Evolutionary conservation across 2,113 vertebrate genomes (phyloP).

Genomic region (Amphiprion percula): DNA sequence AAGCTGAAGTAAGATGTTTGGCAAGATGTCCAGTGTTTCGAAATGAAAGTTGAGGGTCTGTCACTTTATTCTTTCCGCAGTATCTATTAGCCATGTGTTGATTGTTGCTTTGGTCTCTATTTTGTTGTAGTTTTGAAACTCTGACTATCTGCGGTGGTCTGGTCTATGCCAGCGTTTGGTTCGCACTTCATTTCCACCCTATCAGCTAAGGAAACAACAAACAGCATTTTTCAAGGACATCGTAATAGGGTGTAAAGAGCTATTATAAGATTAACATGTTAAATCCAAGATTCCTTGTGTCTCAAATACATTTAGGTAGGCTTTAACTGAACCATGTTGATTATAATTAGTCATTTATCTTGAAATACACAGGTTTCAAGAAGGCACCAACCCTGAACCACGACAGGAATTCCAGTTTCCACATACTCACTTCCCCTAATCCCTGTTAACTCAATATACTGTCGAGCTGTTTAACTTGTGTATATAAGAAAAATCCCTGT

Average conservation of each 20-base stretch:
- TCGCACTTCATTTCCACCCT: conserved; percentile 15
- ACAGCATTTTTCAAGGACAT: conserved; percentile 2
- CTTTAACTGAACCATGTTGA: not conserved
- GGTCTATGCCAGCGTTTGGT: conserved; percentile 27
- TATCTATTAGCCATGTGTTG: conserved; percentile 49
- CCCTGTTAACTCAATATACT: conserved; percentile 42
- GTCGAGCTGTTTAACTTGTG: conserved; percentile 54
- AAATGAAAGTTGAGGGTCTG: conserved; percentile 62
- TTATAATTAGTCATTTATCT: conserved; percentile 17
- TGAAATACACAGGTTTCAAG: conserved; percentile 9
- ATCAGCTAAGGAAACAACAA: conserved; percentile 9
- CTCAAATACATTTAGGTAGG: not conserved
- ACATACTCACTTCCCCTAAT: conserved; percentile 12
- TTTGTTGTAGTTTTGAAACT: conserved; percentile 17
- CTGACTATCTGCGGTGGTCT: conserved; percentile 2
- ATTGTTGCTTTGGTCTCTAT: conserved; percentile 31
- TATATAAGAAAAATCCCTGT: conserved; percentile 49
- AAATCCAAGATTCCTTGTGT: conserved; percentile 13
- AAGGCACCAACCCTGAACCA: conserved; percentile 4
- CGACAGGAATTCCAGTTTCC: conserved; percentile 13
- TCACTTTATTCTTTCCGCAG: conserved; percentile 56
- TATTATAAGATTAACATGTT: conserved; percentile 17
- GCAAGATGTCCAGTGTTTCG: conserved; percentile 69
- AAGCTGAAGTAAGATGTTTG: conserved; percentile 67
- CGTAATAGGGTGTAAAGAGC: conserved; percentile 14